Conservation (phyloP, 2,113 vertebrate genomes). For the Salvelinus fontinalis region DNA sequence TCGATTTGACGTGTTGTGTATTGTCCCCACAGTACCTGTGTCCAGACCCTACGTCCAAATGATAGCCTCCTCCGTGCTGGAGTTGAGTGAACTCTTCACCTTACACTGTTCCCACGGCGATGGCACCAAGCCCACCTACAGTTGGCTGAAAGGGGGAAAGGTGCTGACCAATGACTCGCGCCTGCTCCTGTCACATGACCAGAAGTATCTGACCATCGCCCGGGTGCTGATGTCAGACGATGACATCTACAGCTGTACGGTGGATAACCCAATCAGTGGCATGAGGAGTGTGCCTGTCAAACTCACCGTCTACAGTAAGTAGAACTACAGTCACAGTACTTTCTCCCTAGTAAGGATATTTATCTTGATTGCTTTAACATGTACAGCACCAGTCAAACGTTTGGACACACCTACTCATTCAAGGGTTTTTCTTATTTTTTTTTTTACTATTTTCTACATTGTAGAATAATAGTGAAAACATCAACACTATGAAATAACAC, state of each 20-base stretch:
- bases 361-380: no score
- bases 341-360: no score
- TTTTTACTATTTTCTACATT: no score
- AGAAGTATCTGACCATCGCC: constrained; percentile 90
- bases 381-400: no score
- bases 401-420: no score
- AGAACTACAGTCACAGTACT: neutral
- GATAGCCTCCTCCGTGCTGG: constrained; percentile 88
- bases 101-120: constrained; percentile 92
- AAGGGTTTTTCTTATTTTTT: no score
- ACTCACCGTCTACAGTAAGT: constrained; percentile 95
- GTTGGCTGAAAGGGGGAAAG: constrained; percentile 90
- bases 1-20: neutral
- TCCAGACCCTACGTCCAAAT: constrained; percentile 89
- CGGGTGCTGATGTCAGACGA: constrained; percentile 90
- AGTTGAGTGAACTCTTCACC: constrained; percentile 89
- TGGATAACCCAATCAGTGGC: constrained; percentile 93
- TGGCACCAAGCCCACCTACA: constrained; percentile 90
- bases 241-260: constrained; percentile 87
- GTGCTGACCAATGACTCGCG: constrained; percentile 87
- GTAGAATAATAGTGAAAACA: no score
- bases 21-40: constrained; percentile 81
- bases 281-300: constrained; percentile 85
- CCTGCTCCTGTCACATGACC: constrained; percentile 88
- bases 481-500: no score